Conservation (phyloP, 2,888 invertebrate species). For the Orthonychiurus folsomi region DNA sequence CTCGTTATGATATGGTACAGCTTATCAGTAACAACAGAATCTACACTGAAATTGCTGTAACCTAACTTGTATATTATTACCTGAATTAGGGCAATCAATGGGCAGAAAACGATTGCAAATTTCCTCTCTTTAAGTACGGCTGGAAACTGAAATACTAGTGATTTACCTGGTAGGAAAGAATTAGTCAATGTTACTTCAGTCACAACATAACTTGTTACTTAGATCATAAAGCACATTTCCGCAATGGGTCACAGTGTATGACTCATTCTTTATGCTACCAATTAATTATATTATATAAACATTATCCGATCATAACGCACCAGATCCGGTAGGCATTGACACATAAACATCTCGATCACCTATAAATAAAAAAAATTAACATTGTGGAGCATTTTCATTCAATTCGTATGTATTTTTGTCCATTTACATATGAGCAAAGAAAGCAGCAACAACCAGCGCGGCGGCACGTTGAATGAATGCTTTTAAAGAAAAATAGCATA, state of each 20-base stretch:
- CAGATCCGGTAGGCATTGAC: slow-evolving; percentile 98
- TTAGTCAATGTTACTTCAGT: too few relatives aligned
- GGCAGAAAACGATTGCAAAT: slow-evolving; percentile 89
- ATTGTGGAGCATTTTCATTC: too few relatives aligned
- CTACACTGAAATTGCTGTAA: too few relatives aligned
- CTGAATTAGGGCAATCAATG: slow-evolving; percentile 88
- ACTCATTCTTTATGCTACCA: too few relatives aligned
- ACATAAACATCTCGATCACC: slow-evolving; percentile 84
- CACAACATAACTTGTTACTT: too few relatives aligned
- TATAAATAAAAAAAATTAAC: slow-evolving; percentile 44
- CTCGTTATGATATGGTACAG: slow-evolving; percentile 91
- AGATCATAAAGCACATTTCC: too few relatives aligned
- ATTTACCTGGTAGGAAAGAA: too few relatives aligned
- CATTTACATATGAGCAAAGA: neutral
- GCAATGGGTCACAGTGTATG: too few relatives aligned
- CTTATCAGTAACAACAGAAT: too few relatives aligned
- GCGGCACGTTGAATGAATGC: slow-evolving; percentile 5
- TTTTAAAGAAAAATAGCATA: too few relatives aligned
- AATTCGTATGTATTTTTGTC: neutral
- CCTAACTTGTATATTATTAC: slow-evolving; percentile 43
- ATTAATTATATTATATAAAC: too few relatives aligned
- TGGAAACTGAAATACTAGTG: slow-evolving; percentile 92
- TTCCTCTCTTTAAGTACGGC: slow-evolving; percentile 70
- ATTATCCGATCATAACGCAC: too few relatives aligned
- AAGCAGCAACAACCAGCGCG: neutral